Percentiles rank a stretch among this genome's conserved stretches.
Conservation (phyloP, 2,888 invertebrate species). For the Melipona beecheii region DNA sequence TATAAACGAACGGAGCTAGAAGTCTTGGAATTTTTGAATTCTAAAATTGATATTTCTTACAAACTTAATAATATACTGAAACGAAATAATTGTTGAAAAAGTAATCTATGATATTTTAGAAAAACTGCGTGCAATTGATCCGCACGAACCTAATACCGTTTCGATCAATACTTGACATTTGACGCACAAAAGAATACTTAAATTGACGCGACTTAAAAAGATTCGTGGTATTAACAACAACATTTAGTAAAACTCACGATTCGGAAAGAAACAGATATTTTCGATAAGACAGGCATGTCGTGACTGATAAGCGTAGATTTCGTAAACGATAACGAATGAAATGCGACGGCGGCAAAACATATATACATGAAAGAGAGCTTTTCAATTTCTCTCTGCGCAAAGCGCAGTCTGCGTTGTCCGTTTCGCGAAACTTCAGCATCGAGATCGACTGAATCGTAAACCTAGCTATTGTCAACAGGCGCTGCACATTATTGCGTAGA, state of each 20-base stretch:
- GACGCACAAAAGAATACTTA: no score
- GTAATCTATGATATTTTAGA: no score
- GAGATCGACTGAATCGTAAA: constrained; percentile 22
- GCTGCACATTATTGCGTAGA: constrained; percentile 22
- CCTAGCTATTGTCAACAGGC: constrained; percentile 19
- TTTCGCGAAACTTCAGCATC: constrained; percentile 1
- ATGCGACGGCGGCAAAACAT: not conserved
- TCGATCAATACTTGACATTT: no score
- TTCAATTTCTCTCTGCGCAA: not conserved
- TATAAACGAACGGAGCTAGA: no score
- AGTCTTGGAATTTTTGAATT: no score
- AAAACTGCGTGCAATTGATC: no score
- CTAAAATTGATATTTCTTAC: no score
- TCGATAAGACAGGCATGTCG: not conserved
- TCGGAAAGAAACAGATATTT: not conserved
- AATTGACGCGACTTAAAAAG: no score
- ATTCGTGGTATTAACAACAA: not conserved
- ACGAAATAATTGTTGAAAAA: no score
- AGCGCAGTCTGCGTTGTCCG: not conserved
- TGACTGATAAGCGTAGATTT: not conserved
- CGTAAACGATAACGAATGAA: not conserved
- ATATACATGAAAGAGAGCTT: not conserved
- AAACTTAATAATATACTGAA: no score
- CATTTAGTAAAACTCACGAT: not conserved
- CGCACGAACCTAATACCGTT: no score